Base-by-base conservation (phyloP, 2,888 invertebrate species). In the Leucoma salicis region DNA sequence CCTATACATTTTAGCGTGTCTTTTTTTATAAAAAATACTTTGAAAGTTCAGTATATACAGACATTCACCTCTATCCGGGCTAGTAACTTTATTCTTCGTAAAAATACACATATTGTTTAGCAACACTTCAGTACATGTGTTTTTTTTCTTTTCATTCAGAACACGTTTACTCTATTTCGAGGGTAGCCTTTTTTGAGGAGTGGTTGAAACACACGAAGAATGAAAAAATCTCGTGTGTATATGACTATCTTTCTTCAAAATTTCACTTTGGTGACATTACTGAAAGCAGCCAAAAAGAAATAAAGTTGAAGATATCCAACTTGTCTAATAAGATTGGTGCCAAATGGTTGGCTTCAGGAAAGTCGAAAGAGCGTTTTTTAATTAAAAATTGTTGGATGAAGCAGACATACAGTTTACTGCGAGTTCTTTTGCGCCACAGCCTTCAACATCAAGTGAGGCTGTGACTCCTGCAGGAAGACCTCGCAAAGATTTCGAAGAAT, bases 201-300 rank as follows among this genome's bases (percentile, higher is more conserved):
- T 25, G 25, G 25, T 11, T 25, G 8, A 31, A 31, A 8, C 14
- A 31, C n/a, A 14, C 11, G 14, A 31, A 31, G 8, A n/a, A 31
- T 31, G 31, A 31, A 7, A 31, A 14, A 14, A 31, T 3, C 6
- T 1, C 8, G 2, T 14, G 31, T 14, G 2, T 14, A 3, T 29
- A 6, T 14, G 7, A 31, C 14, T 31, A 6, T 31, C 6, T 31
- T 31, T 31, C 8, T 7, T 31, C 31, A 3, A 31, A 31, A 31
- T 31, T 31, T 31, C 31, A 38, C 29, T 39, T 38, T 28, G 11
- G 32, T 27, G 25, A 39, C 27, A 32, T 32, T 15, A 39, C 32
- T 32, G 32, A 27, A 32, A 14, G 13, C 16, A 15, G 25, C 14
- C 24, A 35, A 35, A 24, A 6, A 16, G 16, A 16, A 16, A 16